Evolutionary conservation across 2,797 vertebrate genomes (phyloP).

Genomic region (Valencia hispanica): DNA sequence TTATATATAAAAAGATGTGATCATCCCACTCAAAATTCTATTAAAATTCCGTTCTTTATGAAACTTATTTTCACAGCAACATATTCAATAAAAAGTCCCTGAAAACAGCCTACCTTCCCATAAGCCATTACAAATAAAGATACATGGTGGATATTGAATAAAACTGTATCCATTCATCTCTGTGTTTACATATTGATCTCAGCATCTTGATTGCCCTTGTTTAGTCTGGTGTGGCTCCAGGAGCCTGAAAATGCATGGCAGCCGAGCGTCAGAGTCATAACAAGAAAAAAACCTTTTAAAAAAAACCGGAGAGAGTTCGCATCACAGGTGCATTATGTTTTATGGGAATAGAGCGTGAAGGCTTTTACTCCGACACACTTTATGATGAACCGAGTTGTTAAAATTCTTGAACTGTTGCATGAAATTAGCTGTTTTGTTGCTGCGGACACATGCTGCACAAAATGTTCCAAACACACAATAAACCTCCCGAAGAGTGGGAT

Average conservation of each 20-base stretch:
- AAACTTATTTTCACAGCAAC: constrained; percentile 6
- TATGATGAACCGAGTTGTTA: constrained; percentile 24
- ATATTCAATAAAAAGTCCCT: constrained; percentile 6
- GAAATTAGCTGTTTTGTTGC: constrained; percentile 25
- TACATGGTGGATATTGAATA: constrained; percentile 41
- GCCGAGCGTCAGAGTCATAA: constrained; percentile 11
- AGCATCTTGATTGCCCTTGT: constrained; percentile 56
- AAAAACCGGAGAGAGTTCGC: constrained; percentile 13
- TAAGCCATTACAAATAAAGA: constrained; percentile 50
- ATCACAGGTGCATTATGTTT: constrained; percentile 29
- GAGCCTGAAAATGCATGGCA: constrained; percentile 23
- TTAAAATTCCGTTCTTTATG: neutral
- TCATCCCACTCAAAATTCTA: constrained; percentile 4
- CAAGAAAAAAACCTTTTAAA: too few species aligned
- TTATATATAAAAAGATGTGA: constrained; percentile 5
- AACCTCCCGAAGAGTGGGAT: constrained; percentile 46
- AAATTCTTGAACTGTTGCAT: constrained; percentile 19
- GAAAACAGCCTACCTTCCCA: constrained; percentile 15
- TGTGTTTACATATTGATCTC: constrained; percentile 55
- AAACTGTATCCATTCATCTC: constrained; percentile 54
- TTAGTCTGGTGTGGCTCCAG: constrained; percentile 21
- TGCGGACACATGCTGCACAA: constrained; percentile 36
- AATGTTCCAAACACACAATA: constrained; percentile 36
- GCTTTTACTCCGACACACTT: constrained; percentile 31
- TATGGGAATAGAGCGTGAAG: constrained; percentile 24